Conservation (phyloP, 2,888 invertebrate species). For the Neocrepidodera transversa region DNA sequence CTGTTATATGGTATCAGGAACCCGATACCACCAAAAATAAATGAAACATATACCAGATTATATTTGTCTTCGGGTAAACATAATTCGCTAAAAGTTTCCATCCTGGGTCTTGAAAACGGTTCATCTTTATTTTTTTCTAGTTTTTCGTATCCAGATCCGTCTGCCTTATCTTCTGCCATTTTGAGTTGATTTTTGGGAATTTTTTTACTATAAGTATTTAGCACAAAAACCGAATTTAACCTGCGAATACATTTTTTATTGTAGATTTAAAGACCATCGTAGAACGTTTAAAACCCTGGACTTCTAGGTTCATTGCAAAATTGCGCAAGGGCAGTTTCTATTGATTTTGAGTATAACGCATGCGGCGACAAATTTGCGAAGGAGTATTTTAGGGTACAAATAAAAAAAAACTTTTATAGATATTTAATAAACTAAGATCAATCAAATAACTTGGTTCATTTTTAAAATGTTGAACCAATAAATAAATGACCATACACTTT, state of each 20-base stretch:
- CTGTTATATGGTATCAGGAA: constrained; percentile 93
- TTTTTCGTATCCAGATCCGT: constrained; percentile 56
- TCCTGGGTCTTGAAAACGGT: constrained; percentile 41
- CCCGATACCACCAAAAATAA: constrained; percentile 86
- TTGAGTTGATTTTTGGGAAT: not conserved
- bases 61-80: constrained; percentile 75
- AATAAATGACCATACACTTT: too few relatives aligned
- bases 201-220: not conserved
- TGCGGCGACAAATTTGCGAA: not conserved
- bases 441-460: too few relatives aligned
- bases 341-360: constrained; percentile 5
- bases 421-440: too few relatives aligned
- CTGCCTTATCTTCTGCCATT: constrained; percentile 50
- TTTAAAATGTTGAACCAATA: too few relatives aligned
- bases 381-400: not conserved
- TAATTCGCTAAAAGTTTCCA: constrained; percentile 65
- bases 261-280: not conserved
- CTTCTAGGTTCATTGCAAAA: constrained; percentile 1
- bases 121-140: constrained; percentile 42
- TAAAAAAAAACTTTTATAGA: not conserved
- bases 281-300: not conserved
- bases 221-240: not conserved
- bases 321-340: not conserved
- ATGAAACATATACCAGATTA: constrained; percentile 75
- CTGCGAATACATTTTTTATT: not conserved